Evolutionary conservation across 1,140 invertebrate species (phyloP).

Genomic region (Chymomyza costata): DNA sequence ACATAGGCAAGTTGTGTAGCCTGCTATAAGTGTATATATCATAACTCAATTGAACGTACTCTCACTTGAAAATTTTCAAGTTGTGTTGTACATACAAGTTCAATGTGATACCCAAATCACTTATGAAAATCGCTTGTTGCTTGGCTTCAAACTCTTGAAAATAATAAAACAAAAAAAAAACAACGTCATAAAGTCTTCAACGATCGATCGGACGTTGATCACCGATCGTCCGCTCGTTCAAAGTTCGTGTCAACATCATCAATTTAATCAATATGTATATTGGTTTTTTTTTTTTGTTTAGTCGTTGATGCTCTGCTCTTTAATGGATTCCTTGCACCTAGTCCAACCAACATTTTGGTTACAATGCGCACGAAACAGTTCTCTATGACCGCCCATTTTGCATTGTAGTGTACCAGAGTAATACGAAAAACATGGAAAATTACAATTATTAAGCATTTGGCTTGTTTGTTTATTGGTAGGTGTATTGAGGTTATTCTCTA

Average conservation of each 20-base stretch:
- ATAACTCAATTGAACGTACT: slow-evolving; percentile 48
- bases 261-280: slow-evolving; percentile 72
- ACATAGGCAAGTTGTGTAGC: too few species aligned
- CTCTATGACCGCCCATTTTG: slow-evolving; percentile 34
- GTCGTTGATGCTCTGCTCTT: slow-evolving; percentile 8
- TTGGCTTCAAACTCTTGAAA: slow-evolving; percentile 39
- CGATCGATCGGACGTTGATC: slow-evolving; percentile 24
- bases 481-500: slow-evolving; percentile 67
- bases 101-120: slow-evolving; percentile 50
- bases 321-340: slow-evolving; percentile 9
- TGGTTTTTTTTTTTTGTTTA: slow-evolving; percentile 27
- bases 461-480: slow-evolving; percentile 70
- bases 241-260: slow-evolving; percentile 73
- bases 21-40: slow-evolving; percentile 12
- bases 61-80: slow-evolving; percentile 57
- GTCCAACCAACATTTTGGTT: not conserved
- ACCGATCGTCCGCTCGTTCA: slow-evolving; percentile 48
- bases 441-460: slow-evolving; percentile 72
- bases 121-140: slow-evolving; percentile 60
- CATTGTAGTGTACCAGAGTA: slow-evolving; percentile 35
- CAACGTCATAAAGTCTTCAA: not conserved
- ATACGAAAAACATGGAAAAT: slow-evolving; percentile 67
- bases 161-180: too few species aligned
- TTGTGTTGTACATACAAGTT: slow-evolving; percentile 35
- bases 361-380: too few species aligned